Conservation (phyloP, 2,797 vertebrate species). For the Astyanax mexicanus region DNA sequence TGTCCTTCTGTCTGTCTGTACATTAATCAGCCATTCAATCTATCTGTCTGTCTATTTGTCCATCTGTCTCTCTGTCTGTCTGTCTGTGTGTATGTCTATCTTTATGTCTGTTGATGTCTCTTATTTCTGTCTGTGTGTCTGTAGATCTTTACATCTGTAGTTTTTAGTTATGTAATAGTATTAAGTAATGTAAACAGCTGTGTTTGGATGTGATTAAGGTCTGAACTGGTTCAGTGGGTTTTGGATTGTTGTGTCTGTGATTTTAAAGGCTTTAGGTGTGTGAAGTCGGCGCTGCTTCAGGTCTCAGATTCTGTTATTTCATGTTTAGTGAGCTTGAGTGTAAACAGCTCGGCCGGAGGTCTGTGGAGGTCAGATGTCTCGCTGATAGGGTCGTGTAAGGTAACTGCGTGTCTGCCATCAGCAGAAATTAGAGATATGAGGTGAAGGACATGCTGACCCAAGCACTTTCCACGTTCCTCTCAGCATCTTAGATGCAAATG, state of each 20-base stretch:
- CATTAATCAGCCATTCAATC: no score
- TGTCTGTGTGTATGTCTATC: background rate
- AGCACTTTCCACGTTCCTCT: constrained; percentile 40
- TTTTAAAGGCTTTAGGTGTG: no score
- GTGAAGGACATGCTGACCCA: constrained; percentile 50
- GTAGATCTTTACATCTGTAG: background rate
- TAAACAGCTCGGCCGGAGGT: background rate
- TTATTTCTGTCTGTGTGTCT: background rate
- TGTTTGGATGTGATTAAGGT: no score
- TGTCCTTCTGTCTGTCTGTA: background rate
- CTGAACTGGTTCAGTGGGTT: no score
- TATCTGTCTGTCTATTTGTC: background rate
- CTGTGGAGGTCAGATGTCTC: constrained; percentile 41
- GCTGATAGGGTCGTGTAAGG: constrained; percentile 26
- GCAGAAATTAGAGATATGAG: constrained; percentile 41
- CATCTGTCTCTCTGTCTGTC: background rate
- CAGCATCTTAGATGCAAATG: constrained; percentile 43
- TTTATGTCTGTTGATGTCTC: background rate
- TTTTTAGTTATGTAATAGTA: no score
- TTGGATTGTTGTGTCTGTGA: no score
- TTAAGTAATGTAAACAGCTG: no score
- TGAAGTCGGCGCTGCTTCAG: no score
- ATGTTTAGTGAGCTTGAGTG: background rate
- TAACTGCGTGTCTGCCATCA: constrained; percentile 41
- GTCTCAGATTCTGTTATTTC: background rate